A percentile compares a stretch with the other conserved stretches of the same genome.
Evolutionary conservation across 2,888 invertebrate species (phyloP).

Genomic region (Therioaphis trifolii): DNA sequence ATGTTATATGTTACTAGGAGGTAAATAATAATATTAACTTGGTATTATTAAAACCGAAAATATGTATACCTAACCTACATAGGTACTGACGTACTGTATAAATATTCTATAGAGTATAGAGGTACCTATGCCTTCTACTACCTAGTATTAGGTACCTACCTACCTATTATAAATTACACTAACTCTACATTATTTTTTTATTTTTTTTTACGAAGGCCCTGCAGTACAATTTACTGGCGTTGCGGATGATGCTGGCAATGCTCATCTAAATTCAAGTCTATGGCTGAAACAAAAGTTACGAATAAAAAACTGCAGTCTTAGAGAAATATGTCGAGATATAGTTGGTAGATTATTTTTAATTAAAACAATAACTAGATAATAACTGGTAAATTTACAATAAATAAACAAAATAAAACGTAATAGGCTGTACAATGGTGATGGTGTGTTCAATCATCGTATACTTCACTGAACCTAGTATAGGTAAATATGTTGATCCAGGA

Average conservation of each 20-base stretch:
- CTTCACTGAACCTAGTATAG: slow-evolving; percentile 73
- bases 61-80: no score
- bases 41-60: no score
- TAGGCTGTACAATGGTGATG: slow-evolving; percentile 82
- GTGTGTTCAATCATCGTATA: slow-evolving; percentile 75
- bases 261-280: slow-evolving; percentile 17
- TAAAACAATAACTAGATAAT: not conserved
- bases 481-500: slow-evolving; percentile 80
- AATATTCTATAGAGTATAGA: no score
- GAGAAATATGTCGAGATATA: slow-evolving; percentile 58
- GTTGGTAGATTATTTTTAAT: slow-evolving; percentile 54
- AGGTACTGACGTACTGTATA: no score
- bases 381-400: not conserved
- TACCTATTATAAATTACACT: not conserved
- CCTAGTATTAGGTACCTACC: no score
- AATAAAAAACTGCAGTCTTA: slow-evolving; percentile 35
- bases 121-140: no score
- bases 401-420: slow-evolving; percentile 22
- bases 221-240: not conserved
- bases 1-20: slow-evolving; percentile 84
- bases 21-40: no score
- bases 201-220: not conserved
- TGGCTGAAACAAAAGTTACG: slow-evolving; percentile 34
- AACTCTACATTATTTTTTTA: not conserved
- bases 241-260: not conserved